A percentile compares a stretch with the other conserved stretches of the same genome.
These are phyloP conservation scores for Eulemur rufifrons DNA, from an alignment of 2,113 vertebrate genomes.

Conservation along the genomic window DNA sequence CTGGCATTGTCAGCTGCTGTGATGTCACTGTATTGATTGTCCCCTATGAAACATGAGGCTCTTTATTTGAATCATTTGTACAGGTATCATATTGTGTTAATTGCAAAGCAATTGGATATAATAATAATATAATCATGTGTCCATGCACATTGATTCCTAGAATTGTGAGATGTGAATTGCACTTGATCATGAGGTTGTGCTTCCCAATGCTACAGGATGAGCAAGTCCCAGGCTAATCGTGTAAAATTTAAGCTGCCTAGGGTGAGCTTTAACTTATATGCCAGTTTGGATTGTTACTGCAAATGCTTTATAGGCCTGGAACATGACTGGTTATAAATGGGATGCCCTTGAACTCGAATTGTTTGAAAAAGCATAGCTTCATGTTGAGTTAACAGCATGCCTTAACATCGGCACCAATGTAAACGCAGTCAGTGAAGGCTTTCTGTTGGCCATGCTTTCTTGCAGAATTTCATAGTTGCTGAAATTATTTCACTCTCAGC, in stretches of 20 bases:
- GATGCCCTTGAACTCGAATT: slow-evolving; percentile 80
- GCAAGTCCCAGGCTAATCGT: slow-evolving; percentile 65
- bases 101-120: slow-evolving; percentile 82
- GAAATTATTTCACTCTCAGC: slow-evolving; percentile 78
- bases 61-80: slow-evolving; percentile 82
- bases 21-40: slow-evolving; percentile 80
- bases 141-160: slow-evolving; percentile 74
- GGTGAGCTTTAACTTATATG: slow-evolving; percentile 72
- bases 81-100: slow-evolving; percentile 81
- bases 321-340: slow-evolving; percentile 72
- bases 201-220: slow-evolving; percentile 22
- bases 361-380: slow-evolving; percentile 79
- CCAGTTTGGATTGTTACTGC: slow-evolving; percentile 76
- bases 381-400: slow-evolving; percentile 75
- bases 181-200: slow-evolving; percentile 62
- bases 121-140: slow-evolving; percentile 74
- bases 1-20: slow-evolving; percentile 72
- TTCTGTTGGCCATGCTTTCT: slow-evolving; percentile 69
- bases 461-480: slow-evolving; percentile 77
- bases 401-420: slow-evolving; percentile 72
- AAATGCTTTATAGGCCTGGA: slow-evolving; percentile 72
- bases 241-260: slow-evolving; percentile 75
- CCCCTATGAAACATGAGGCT: slow-evolving; percentile 74
- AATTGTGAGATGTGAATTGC: slow-evolving; percentile 52
- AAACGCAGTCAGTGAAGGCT: slow-evolving; percentile 75